A percentile compares a stretch with the other conserved stretches of the same genome.
phyloP scores from a whole-genome alignment of 2,797 vertebrate species.

The Prionace glauca region DNA sequence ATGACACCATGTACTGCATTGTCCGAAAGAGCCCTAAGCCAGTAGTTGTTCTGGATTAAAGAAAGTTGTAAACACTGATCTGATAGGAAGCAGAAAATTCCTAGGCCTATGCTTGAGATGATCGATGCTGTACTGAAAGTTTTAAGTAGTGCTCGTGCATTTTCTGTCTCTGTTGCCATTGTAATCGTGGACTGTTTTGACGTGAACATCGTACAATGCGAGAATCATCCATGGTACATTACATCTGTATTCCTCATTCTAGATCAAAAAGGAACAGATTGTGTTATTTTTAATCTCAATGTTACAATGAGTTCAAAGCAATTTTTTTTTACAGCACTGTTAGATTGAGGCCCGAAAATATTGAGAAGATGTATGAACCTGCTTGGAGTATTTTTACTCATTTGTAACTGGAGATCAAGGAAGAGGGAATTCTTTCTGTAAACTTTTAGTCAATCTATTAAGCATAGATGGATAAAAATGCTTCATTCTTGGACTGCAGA shows the following conservation, averaged over 20 bases:
- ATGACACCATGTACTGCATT: conserved; percentile 77
- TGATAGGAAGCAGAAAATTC: conserved; percentile 74
- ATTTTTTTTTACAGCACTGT: neutral
- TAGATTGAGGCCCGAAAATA: neutral
- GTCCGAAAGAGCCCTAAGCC: conserved; percentile 78
- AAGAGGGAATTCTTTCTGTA: neutral
- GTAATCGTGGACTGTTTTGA: conserved; percentile 44
- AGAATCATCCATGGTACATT: conserved; percentile 45
- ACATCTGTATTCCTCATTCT: conserved; percentile 48
- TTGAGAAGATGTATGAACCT: neutral
- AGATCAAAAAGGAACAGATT: conserved; percentile 41
- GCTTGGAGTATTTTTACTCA: neutral
- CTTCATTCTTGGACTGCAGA: neutral
- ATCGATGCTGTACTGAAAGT: conserved; percentile 81
- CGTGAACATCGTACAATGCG: conserved; percentile 43
- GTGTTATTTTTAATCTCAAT: neutral
- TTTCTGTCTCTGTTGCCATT: conserved; percentile 82
- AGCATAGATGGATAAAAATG: neutral
- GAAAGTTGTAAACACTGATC: conserved; percentile 73
- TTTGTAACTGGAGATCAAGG: neutral
- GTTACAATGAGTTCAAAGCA: neutral
- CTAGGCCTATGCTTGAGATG: conserved; percentile 76
- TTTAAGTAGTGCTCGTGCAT: conserved; percentile 79
- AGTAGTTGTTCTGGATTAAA: conserved; percentile 73
- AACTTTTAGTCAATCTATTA: neutral